These are phyloP conservation scores for Papilio dardanus DNA, from an alignment of 1,140 invertebrate species.

Conservation along the genomic window DNA sequence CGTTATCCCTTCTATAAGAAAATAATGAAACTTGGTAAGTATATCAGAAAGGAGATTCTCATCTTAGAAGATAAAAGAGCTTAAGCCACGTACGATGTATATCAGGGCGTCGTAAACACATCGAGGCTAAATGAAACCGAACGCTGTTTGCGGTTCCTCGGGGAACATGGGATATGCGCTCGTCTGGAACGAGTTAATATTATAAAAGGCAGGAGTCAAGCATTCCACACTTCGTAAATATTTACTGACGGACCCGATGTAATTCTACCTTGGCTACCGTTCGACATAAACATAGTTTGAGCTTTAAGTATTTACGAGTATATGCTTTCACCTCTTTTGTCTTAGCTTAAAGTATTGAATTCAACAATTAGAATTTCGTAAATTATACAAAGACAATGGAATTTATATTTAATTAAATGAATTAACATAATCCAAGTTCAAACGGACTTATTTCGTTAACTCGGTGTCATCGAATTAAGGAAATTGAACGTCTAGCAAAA, in stretches of 20 bases:
- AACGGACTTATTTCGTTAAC: background rate
- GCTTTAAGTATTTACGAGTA: background rate
- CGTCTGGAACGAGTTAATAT: conserved; percentile 56
- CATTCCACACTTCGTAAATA: conserved; percentile 41
- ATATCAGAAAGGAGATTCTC: conserved; percentile 21
- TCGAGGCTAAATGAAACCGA: conserved; percentile 49
- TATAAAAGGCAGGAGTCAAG: conserved; percentile 47
- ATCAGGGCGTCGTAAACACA: conserved; percentile 51
- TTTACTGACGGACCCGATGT: conserved; percentile 26
- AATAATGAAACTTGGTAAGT: background rate
- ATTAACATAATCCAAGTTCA: background rate
- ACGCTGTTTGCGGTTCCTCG: conserved; percentile 46
- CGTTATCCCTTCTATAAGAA: background rate
- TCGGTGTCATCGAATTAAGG: background rate
- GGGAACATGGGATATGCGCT: conserved; percentile 45
- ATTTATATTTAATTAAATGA: background rate
- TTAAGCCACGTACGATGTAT: conserved; percentile 39
- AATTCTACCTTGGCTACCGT: conserved; percentile 18
- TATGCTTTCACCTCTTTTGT: background rate
- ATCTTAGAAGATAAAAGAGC: background rate
- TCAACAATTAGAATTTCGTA: background rate
- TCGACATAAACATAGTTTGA: conserved; percentile 13
- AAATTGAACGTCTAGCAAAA: background rate
- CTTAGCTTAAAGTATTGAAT: background rate
- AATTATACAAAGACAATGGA: background rate